phyloP scores from a whole-genome alignment of 2,888 invertebrate species.

The Phlogophora meticulosa region DNA sequence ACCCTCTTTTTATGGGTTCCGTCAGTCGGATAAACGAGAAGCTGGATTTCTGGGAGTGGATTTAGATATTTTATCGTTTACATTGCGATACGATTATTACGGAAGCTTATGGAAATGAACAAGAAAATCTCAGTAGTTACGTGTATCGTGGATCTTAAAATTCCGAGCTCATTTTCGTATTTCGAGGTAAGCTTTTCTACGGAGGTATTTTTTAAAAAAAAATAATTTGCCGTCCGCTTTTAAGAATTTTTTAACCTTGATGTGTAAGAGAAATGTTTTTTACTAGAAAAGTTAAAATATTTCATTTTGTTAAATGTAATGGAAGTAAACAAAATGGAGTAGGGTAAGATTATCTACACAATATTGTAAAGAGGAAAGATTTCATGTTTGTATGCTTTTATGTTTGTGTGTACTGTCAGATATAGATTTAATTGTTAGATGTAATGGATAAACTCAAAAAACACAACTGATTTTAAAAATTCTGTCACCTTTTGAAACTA shows the following conservation, averaged over 20 bases:
- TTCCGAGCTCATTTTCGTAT: constrained; percentile 37
- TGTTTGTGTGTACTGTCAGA: too few species aligned
- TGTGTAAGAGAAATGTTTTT: constrained; percentile 27
- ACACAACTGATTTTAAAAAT: too few species aligned
- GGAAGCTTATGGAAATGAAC: constrained; percentile 57
- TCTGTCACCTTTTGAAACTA: too few species aligned
- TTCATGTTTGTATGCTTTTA: too few species aligned
- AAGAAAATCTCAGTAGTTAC: constrained; percentile 32
- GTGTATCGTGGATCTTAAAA: constrained; percentile 29
- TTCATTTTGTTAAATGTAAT: constrained; percentile 20
- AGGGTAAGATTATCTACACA: constrained; percentile 5
- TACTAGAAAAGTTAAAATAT: constrained; percentile 12
- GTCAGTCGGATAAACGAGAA: constrained; percentile 70
- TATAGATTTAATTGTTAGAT: too few species aligned
- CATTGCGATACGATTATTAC: constrained; percentile 54
- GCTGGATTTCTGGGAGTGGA: constrained; percentile 65
- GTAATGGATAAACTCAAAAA: too few species aligned
- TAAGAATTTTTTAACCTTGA: constrained; percentile 26
- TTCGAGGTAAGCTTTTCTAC: constrained; percentile 21
- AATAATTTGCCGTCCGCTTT: constrained; percentile 24
- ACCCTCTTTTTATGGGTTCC: constrained; percentile 74
- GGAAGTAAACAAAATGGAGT: neutral
- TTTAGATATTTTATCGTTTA: constrained; percentile 69
- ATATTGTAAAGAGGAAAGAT: too few species aligned
- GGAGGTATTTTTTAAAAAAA: constrained; percentile 34